Evolutionary conservation across 2,888 invertebrate genomes (phyloP), one percentile per base, ranked within the genome.

Genomic region (Panopea generosa): DNA sequence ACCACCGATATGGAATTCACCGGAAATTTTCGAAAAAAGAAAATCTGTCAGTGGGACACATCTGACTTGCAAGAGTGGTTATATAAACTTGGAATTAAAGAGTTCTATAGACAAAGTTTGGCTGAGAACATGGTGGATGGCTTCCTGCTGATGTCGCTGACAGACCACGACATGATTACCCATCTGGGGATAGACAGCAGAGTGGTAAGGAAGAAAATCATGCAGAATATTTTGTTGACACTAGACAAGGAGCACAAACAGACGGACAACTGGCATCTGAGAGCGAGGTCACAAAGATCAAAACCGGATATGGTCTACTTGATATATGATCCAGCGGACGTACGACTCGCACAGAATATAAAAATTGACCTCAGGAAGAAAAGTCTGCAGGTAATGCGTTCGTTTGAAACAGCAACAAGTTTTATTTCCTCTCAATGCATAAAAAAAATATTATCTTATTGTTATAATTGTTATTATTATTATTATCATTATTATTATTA

Each of bases 31-130:
- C 87, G 84, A 67, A 86, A 85, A 61, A 91, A 90, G 77, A 91
- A 90, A 75, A 89, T 92, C 14, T 90, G 90, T 65, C 87, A 89
- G 61, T 92, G 92, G 92, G 86, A 77, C 67, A 84, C 86, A 7
- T 77, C 76, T 57, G 91, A 92, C 68, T 77, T 92, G n/a, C 92
- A 92, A 74, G 92, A 92, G 72, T 92, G 92, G 92, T 79, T 92
- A 40, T 90, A 86, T 62, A 88, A 88, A 47, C 81, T 92, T 3
- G 91, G 91, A 22, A 87, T 92, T 52, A 91, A 91, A 65, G 92
- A 92, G 72, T 92, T 91, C 62, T 92, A 92, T 70, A 77, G 91
- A 6, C 91, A 91, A 76, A 90, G 89, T 62, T 65, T 92, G 38
- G 92, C 91, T 3, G 92, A 92, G 77, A 84, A 86, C 50, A 90